phyloP scores from a whole-genome alignment of 2,888 invertebrate species.

The Drosophila mercatorum region DNA sequence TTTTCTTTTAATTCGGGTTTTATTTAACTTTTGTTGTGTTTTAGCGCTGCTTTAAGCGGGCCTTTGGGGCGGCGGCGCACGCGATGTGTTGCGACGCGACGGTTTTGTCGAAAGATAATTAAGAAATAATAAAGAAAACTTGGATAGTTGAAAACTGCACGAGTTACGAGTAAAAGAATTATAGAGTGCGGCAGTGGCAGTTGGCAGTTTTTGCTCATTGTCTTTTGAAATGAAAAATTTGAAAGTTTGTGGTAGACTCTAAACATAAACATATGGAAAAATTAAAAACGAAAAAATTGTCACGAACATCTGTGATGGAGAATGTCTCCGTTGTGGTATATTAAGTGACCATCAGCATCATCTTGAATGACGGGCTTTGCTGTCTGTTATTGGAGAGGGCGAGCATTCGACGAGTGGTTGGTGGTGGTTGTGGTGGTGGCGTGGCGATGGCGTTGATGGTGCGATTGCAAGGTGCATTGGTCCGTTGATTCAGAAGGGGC shows the following conservation, averaged over 20 bases:
- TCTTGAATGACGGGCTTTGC: conserved; percentile 95
- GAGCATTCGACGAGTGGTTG: conserved; percentile 39
- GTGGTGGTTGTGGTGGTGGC: conserved; percentile 25
- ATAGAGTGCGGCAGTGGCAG: conserved; percentile 37
- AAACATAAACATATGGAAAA: conserved; percentile 77
- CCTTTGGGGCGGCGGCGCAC: conserved; percentile 16
- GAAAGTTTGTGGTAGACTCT: conserved; percentile 54
- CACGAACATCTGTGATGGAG: conserved; percentile 99
- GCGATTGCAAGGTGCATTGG: conserved; percentile 50
- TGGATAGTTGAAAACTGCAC: conserved; percentile 62
- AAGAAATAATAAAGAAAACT: conserved; percentile 69
- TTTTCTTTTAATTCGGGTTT: conserved; percentile 2
- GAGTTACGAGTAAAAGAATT: conserved; percentile 40
- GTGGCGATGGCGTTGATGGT: conserved; percentile 23
- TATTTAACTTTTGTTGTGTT: conserved; percentile 1
- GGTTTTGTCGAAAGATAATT: conserved; percentile 53
- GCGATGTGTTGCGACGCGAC: conserved; percentile 41
- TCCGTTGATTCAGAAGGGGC: conserved; percentile 53
- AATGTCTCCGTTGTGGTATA: conserved; percentile 99
- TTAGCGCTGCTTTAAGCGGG: conserved; percentile 15
- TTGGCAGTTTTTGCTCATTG: conserved; percentile 36
- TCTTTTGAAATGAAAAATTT: conserved; percentile 25
- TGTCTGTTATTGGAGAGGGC: conserved; percentile 78
- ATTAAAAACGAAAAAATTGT: conserved; percentile 87
- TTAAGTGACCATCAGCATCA: conserved; percentile 99